A percentile compares a stretch with the other conserved stretches of the same genome.
Conservation (phyloP, 1,140 invertebrate genomes). For the Babylonia areolata region DNA sequence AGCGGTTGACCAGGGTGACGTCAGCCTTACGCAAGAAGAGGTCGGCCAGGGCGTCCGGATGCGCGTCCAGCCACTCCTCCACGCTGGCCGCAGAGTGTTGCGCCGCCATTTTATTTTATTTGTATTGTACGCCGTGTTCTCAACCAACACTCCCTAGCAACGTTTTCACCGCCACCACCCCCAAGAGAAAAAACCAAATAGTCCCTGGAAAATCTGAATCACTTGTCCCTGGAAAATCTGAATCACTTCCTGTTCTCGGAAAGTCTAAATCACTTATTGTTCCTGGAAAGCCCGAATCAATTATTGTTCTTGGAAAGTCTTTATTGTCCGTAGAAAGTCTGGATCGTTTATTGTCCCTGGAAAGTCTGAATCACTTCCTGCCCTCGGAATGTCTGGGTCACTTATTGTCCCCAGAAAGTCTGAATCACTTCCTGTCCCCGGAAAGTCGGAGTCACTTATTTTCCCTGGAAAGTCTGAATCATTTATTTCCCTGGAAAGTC, state of each 20-base stretch:
- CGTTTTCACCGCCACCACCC: background rate
- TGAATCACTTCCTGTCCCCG: background rate
- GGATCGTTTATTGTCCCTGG: no score
- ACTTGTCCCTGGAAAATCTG: background rate
- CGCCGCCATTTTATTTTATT: background rate
- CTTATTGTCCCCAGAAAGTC: background rate
- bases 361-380: no score
- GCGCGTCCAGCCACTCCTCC: conserved; percentile 77
- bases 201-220: background rate
- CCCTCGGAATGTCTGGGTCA: no score
- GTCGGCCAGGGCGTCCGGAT: conserved; percentile 75
- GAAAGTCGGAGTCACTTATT: no score
- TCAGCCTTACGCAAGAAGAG: conserved; percentile 78
- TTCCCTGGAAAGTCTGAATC: no score
- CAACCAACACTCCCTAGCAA: background rate
- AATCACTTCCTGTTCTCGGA: background rate
- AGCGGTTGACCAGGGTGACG: conserved; percentile 76
- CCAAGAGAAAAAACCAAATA: background rate
- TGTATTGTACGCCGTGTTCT: background rate
- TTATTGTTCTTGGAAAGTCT: no score
- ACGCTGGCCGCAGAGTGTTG: conserved; percentile 56
- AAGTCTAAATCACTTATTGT: no score
- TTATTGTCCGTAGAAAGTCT: no score
- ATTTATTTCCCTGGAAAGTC: no score
- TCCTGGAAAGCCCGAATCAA: no score